Percentiles rank a stretch among this genome's conserved stretches.
phyloP scores from a whole-genome alignment of 2,888 invertebrate species.

The Lagria hirta region DNA sequence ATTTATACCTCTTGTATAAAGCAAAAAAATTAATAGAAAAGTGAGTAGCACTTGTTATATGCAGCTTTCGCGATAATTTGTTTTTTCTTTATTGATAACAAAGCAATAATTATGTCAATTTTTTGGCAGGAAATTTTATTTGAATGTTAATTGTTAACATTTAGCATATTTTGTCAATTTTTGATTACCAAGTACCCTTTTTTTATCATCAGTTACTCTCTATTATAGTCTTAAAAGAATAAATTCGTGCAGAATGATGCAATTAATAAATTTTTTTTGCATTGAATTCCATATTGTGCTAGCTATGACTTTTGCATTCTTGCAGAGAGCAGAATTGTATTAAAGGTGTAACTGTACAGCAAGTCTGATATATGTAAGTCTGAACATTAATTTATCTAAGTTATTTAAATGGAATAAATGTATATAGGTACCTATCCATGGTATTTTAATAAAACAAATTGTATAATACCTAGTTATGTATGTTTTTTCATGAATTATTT shows the following conservation, averaged over 20 bases:
- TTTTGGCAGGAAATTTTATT: too few relatives aligned
- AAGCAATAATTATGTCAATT: slow-evolving; percentile 42
- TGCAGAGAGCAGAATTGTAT: slow-evolving; percentile 35
- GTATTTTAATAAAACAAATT: slow-evolving; percentile 42
- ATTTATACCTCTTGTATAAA: slow-evolving; percentile 41
- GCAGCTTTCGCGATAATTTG: slow-evolving; percentile 47
- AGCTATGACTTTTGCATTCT: slow-evolving; percentile 36
- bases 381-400: slow-evolving; percentile 50
- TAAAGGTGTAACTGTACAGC: slow-evolving; percentile 43
- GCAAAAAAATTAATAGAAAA: slow-evolving; percentile 35
- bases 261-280: slow-evolving; percentile 30
- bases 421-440: slow-evolving; percentile 44
- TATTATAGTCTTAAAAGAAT: slow-evolving; percentile 23
- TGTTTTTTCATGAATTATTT: slow-evolving; percentile 35
- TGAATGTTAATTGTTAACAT: slow-evolving; percentile 42
- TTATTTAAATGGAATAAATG: slow-evolving; percentile 44
- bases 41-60: slow-evolving; percentile 50
- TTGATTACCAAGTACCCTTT: too few relatives aligned
- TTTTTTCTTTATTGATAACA: slow-evolving; percentile 17
- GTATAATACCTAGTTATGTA: slow-evolving; percentile 31
- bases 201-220: too few relatives aligned
- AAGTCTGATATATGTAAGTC: slow-evolving; percentile 54
- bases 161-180: slow-evolving; percentile 36
- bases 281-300: slow-evolving; percentile 31
- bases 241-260: slow-evolving; percentile 27